Base-by-base conservation (phyloP, 2,113 vertebrate species). In the Chloropsis cyanopogon region DNA sequence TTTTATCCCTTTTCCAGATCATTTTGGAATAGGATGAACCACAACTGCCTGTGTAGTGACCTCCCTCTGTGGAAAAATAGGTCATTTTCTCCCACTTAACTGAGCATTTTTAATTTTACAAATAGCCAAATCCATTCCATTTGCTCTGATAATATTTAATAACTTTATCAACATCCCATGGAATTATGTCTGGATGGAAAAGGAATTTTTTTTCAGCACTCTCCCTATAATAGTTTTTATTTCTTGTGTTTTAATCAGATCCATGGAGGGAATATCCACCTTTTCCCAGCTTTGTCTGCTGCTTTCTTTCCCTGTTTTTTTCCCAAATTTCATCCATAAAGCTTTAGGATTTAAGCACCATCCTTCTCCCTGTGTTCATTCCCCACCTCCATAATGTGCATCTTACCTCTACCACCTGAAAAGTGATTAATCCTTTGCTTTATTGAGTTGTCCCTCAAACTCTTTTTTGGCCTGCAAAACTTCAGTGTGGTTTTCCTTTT, bases 251-350 rank as follows among this genome's bases (percentile, higher is more conserved):
- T 93, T 42, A 42, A 78, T 14, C 33, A 59, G 29, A 46, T 70
- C 54, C 0, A 0, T 63, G 56, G 47, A 66, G 49, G 47, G 5
- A 28, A 47, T 17, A 1, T 35, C 14, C 7, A 13, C 47, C 4
- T 60, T 68, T 44, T 2, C 25, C 29, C 4, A 0, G 35, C 19
- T 2, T 1, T 7, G 8, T 66, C 33, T 84, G 10, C 61, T 70
- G 25, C 37, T 82, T 75, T 26, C 17, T 90, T 35, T 72, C 20
- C 18, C 10, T 8, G 7, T 29, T 78, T 83, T 29, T 7, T 42
- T 35, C 31, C 47, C 33, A 35, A 0, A 70, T 84, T 76, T 59
- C 18, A 24, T 41, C 64, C 19, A 5, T 12, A 14, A 33, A 22
- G 5, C 10, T 91, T 83, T 44, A 46, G 50, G 9, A 18, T 44